These are phyloP conservation scores for Phrynocephalus vlangalii DNA, from an alignment of 2,797 vertebrate species.

Conservation along the genomic window DNA sequence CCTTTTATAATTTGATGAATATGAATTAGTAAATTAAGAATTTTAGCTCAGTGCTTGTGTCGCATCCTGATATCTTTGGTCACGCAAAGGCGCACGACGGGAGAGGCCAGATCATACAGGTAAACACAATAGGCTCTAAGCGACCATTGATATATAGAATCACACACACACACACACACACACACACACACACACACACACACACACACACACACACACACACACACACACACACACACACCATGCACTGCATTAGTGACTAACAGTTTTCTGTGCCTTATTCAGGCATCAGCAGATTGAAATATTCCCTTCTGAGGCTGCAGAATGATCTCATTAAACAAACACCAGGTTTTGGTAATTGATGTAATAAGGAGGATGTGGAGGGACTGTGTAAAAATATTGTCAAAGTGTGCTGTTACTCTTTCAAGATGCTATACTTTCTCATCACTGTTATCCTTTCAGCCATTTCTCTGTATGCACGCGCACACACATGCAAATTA, in stretches of 20 bases:
- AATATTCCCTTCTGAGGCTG: constrained; percentile 56
- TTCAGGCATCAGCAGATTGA: constrained; percentile 47
- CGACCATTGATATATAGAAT: neutral
- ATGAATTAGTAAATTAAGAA: constrained; percentile 78
- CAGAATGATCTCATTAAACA: constrained; percentile 25
- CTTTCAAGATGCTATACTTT: constrained; percentile 45
- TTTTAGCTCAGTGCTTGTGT: constrained; percentile 45
- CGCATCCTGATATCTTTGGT: constrained; percentile 29
- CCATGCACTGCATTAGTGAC: constrained; percentile 51
- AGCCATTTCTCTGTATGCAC: constrained; percentile 60
- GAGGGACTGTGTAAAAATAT: constrained; percentile 57
- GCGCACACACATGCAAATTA: constrained; percentile 7
- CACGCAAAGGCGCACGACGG: constrained; percentile 54
- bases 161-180: neutral
- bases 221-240: neutral
- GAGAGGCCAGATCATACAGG: constrained; percentile 46
- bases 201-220: constrained; percentile 28
- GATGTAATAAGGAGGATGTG: constrained; percentile 40
- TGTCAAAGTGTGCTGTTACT: constrained; percentile 61
- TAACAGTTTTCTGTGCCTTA: constrained; percentile 31
- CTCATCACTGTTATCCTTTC: constrained; percentile 4
- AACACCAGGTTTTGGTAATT: constrained; percentile 64
- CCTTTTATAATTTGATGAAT: constrained; percentile 76
- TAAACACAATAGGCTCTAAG: constrained; percentile 57
- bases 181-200: neutral